Percentiles rank a stretch among this genome's conserved stretches.
Evolutionary conservation across 2,113 vertebrate species (phyloP).

Genomic region (Arvicanthis niloticus): DNA sequence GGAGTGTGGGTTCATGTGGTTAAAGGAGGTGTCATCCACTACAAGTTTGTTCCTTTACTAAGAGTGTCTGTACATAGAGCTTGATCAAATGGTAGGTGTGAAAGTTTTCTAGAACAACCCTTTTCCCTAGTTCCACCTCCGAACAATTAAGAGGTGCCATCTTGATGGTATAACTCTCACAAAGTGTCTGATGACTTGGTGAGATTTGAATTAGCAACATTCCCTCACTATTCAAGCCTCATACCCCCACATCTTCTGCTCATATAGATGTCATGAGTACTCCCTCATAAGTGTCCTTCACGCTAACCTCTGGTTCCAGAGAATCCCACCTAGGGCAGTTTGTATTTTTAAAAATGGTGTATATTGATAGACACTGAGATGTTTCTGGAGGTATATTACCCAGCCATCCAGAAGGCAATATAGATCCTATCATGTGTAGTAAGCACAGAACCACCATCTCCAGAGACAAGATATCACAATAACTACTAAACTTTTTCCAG

Average conservation of each 20-base stretch:
- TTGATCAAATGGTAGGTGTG: neutral
- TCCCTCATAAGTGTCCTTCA: neutral
- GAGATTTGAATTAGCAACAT: neutral
- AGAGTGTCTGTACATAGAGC: neutral
- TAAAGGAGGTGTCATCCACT: neutral
- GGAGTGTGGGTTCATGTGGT: neutral
- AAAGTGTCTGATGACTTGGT: neutral
- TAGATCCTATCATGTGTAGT: neutral
- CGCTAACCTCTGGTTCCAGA: neutral
- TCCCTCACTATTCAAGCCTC: neutral
- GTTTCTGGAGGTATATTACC: neutral
- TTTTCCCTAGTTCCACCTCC: neutral
- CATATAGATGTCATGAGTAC: neutral
- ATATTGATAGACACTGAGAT: neutral
- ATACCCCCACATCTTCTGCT: neutral
- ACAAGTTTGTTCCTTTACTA: neutral
- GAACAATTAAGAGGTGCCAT: neutral
- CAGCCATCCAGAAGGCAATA: neutral
- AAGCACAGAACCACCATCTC: neutral
- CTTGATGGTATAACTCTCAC: neutral
- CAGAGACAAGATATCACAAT: neutral
- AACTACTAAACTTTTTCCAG: neutral
- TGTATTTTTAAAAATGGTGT: neutral
- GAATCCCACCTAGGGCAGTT: neutral
- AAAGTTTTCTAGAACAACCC: neutral